Conservation (phyloP, 64 coral and sea anemone genomes). For the Montipora foliosa region DNA sequence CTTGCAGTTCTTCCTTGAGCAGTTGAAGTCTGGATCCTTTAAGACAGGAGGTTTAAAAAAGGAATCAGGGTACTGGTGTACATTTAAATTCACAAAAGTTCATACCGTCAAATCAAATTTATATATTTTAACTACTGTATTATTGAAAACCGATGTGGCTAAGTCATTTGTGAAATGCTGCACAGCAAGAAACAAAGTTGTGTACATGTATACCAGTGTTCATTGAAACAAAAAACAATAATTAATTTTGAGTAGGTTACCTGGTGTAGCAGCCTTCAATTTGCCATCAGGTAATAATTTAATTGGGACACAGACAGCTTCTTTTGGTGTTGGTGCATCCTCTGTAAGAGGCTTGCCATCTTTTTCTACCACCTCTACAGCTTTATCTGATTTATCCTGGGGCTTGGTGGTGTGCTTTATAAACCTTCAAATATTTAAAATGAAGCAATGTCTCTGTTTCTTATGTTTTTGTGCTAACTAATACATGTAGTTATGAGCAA, state of each 20-base stretch:
- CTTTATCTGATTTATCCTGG: conserved; percentile 11
- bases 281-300: background rate
- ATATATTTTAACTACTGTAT: no score
- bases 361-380: background rate
- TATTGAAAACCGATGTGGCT: no score
- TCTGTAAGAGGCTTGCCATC: background rate
- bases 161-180: no score
- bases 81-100: no score
- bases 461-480: no score
- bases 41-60: no score
- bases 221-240: no score
- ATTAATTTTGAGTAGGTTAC: background rate
- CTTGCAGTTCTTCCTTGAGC: conserved; percentile 88
- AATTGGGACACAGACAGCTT: background rate
- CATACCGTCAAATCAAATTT: no score
- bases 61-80: no score
- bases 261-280: conserved; percentile 23
- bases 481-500: no score
- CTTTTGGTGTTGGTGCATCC: background rate
- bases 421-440: conserved; percentile 41
- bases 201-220: no score
- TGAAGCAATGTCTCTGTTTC: background rate
- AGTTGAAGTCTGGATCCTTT: conserved; percentile 77
- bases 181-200: no score
- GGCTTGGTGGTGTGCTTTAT: conserved; percentile 64